Evolutionary conservation across 2,113 vertebrate species (phyloP).

Genomic region (Camelus dromedarius): DNA sequence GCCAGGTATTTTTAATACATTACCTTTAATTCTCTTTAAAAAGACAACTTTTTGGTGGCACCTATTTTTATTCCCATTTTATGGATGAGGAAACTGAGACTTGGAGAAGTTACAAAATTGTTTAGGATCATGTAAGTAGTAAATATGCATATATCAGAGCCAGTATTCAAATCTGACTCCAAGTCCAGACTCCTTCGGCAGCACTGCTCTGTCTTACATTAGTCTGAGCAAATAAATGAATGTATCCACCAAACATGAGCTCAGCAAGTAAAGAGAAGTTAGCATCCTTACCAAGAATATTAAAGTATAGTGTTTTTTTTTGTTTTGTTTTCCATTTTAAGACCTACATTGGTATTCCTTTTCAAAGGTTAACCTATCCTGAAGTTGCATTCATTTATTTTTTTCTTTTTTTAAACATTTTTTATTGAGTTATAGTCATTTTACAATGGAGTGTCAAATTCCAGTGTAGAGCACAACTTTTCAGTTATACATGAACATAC

Average conservation of each 20-base stretch:
- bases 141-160: neutral
- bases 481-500: too few relatives aligned
- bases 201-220: neutral
- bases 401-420: too few relatives aligned
- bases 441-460: too few relatives aligned
- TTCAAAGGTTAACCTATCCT: neutral
- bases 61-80: neutral
- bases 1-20: neutral
- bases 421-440: too few relatives aligned
- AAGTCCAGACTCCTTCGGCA: neutral
- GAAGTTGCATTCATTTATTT: neutral
- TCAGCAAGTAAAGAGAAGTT: neutral
- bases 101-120: neutral
- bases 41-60: neutral
- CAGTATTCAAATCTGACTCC: neutral
- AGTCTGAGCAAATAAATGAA: neutral
- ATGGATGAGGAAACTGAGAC: neutral
- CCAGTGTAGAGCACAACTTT: too few relatives aligned
- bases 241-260: neutral
- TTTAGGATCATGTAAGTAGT: neutral
- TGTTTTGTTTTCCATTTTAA: neutral
- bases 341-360: neutral
- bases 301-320: neutral
- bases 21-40: slow-evolving; percentile 40
- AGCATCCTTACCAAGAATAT: neutral